Evolutionary conservation across 2,113 vertebrate genomes (phyloP), one percentile per base, ranked within the genome.

Genomic region (Phodopus roborovskii): DNA sequence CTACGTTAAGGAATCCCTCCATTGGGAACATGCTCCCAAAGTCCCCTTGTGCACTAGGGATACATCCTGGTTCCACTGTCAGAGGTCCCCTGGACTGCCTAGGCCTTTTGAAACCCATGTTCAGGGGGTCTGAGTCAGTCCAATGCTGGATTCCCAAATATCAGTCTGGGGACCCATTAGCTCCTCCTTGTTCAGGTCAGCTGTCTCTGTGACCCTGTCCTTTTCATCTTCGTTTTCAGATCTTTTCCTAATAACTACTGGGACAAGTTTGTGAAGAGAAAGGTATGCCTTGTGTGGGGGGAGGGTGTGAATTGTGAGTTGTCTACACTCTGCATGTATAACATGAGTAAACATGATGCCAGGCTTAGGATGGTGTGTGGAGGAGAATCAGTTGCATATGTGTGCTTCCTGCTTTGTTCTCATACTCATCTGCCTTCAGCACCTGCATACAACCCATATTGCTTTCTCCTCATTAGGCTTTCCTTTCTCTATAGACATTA

Each of bases 261-360:
- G 99, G 99, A 99, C 98, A 99, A 99, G 98, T 99, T 99, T 98
- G 99, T 99, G 91, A 99, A 99, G 98, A 99, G 99, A 86, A 99
- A 99, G 99, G 99, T 98, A 98, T 62, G 95, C 39, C 22, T 92
- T 96, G 36, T 73, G 30, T 6, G 42, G 36, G 56, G 5, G 45
- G 62, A n/a, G 39, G 45, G 3, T n/a, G 68, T 1, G 36, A 3
- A 3, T 1, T 36, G 64, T 36, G 42, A 77, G 0, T 3, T 68
- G 58, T 33, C 56, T 78, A 62, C 75, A 33, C 19, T 58, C 28
- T 50, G 39, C 26, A 10, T n/a, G 15, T 10, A 42, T 42, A 39
- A 90, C 10, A 6, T 39, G 24, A 71, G 39, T 66, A 50, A 68
- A 70, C 1, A 17, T 53, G 56, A 42, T 78, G 33, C 42, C 60